A percentile compares a stretch with the other conserved stretches of the same genome.
phyloP scores from a whole-genome alignment of 2,797 vertebrate species.

The Ptychobarbus kaznakovi region DNA sequence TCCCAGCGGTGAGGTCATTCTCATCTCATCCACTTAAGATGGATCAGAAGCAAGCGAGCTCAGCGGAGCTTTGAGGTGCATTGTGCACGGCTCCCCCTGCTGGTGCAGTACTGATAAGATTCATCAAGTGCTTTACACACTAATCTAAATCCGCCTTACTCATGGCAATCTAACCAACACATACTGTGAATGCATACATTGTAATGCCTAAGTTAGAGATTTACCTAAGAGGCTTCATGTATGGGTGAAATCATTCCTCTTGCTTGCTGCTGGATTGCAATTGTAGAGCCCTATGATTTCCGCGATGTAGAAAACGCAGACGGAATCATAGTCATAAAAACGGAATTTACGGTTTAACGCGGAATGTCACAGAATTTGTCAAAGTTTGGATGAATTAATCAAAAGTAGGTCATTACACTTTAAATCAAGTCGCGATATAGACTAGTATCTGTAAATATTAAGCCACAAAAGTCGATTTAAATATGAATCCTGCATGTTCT shows the following conservation, averaged over 20 bases:
- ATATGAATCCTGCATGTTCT: too few relatives aligned
- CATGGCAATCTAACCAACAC: constrained; percentile 22
- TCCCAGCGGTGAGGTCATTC: constrained; percentile 42
- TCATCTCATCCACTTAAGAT: constrained; percentile 52
- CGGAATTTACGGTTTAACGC: too few relatives aligned
- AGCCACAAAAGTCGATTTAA: too few relatives aligned
- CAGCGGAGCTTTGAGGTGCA: not conserved
- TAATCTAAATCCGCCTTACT: constrained; percentile 32
- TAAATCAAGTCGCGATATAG: too few relatives aligned
- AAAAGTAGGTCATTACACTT: too few relatives aligned
- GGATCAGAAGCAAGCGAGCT: constrained; percentile 34
- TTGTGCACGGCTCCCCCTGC: constrained; percentile 25
- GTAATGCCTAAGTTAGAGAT: constrained; percentile 23
- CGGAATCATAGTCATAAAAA: too few relatives aligned
- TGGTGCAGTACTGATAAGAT: constrained; percentile 34
- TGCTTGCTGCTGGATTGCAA: not conserved
- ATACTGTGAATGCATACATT: constrained; percentile 33
- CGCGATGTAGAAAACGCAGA: too few relatives aligned
- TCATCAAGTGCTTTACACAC: constrained; percentile 24
- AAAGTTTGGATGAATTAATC: too few relatives aligned
- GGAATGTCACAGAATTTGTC: too few relatives aligned
- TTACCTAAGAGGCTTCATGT: constrained; percentile 29
- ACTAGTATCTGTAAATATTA: too few relatives aligned
- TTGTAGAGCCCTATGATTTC: not conserved
- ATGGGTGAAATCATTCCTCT: constrained; percentile 31